A percentile compares a stretch with the other conserved stretches of the same genome.
Conservation (phyloP, 2,113 vertebrate species). For the Serilophus lunatus region DNA sequence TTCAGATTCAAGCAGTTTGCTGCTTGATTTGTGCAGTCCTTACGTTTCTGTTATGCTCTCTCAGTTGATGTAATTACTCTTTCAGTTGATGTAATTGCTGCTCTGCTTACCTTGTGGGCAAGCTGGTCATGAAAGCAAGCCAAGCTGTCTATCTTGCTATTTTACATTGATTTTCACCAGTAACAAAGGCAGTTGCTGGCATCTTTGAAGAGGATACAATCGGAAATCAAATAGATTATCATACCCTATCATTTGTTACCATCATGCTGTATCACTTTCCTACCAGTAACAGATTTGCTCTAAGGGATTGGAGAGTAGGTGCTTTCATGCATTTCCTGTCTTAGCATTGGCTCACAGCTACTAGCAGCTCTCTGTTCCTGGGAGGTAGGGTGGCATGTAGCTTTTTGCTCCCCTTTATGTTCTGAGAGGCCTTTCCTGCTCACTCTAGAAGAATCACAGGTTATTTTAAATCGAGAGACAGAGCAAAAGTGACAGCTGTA, state of each 20-base stretch:
- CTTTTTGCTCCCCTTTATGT: not conserved
- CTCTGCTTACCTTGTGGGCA: slow-evolving; percentile 20
- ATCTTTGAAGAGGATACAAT: not conserved
- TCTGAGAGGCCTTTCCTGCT: not conserved
- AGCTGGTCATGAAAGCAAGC: not conserved
- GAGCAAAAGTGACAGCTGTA: not conserved
- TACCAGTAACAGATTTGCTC: not conserved
- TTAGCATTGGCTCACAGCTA: not conserved
- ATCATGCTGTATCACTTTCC: rapidly evolving
- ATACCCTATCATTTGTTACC: not conserved
- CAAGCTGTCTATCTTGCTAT: not conserved
- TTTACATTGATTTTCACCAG: not conserved
- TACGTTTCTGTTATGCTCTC: not conserved
- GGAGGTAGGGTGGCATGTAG: not conserved
- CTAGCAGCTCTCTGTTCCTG: not conserved
- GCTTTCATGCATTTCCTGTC: not conserved
- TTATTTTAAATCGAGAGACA: not conserved
- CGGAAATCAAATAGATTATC: not conserved
- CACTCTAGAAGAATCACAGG: not conserved
- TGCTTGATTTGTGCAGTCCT: not conserved
- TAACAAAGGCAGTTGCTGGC: not conserved
- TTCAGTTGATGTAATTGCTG: slow-evolving; percentile 8
- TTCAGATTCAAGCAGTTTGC: not conserved
- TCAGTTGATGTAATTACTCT: slow-evolving; percentile 2
- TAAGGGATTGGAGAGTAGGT: not conserved